Conservation (phyloP, 1,140 invertebrate genomes). For the Thereuonema tuberculata region DNA sequence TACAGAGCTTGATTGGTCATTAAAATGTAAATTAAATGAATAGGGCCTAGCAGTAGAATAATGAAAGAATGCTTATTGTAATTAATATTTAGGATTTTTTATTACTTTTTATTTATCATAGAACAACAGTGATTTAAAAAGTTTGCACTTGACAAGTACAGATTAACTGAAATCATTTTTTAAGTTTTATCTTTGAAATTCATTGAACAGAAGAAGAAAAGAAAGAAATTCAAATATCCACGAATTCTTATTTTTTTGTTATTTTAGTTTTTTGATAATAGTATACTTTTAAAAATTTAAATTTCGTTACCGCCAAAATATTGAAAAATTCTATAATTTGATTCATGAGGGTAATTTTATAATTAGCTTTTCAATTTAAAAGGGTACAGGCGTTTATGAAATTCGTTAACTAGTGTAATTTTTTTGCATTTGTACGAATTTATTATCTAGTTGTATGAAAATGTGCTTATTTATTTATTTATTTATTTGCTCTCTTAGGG, state of each 20-base stretch:
- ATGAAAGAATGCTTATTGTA: too few species aligned
- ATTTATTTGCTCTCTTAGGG: constrained; percentile 38
- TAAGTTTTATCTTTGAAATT: not conserved
- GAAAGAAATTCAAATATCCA: too few species aligned
- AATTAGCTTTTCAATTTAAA: not conserved
- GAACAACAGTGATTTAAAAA: too few species aligned
- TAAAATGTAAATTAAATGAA: too few species aligned
- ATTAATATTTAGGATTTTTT: constrained; percentile 2
- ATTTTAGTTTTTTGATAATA: too few species aligned
- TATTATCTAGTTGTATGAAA: too few species aligned
- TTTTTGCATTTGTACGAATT: constrained; percentile 9
- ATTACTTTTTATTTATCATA: too few species aligned
- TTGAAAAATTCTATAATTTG: constrained; percentile 7
- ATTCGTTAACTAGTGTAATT: not conserved
- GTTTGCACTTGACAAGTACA: too few species aligned
- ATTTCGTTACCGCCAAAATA: constrained; percentile 6
- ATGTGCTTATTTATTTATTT: too few species aligned
- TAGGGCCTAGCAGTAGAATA: too few species aligned
- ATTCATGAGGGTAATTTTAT: not conserved
- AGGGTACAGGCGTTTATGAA: not conserved
- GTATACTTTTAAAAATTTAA: constrained; percentile 10
- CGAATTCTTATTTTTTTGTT: too few species aligned
- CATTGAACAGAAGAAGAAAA: constrained; percentile 1
- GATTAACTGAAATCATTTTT: constrained; percentile 14
- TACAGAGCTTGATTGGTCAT: too few species aligned